A percentile compares a stretch with the other conserved stretches of the same genome.
Conservation (phyloP, 2,888 invertebrate species). For the Encarsia formosa region DNA sequence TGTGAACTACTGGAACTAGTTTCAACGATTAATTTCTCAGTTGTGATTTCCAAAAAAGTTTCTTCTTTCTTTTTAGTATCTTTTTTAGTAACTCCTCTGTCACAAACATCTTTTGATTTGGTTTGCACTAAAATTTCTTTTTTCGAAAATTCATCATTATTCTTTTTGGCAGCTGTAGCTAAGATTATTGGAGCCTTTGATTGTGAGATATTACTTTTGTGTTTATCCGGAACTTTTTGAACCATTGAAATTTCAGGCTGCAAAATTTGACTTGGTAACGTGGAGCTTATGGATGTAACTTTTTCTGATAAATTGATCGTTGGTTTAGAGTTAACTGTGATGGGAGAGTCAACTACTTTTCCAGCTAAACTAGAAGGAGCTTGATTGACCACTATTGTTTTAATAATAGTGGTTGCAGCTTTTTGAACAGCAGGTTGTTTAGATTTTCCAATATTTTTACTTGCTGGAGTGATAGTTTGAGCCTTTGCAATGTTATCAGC, state of each 20-base stretch:
- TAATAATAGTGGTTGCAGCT: neutral
- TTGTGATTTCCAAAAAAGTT: constrained; percentile 7
- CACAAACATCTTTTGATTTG: constrained; percentile 36
- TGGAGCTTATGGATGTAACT: constrained; percentile 21
- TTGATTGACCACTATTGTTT: neutral
- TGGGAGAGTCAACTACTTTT: too few relatives aligned
- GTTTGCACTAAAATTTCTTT: constrained; percentile 22
- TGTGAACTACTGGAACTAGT: constrained; percentile 7
- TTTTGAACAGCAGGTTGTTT: constrained; percentile 5
- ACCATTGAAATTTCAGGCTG: constrained; percentile 19
- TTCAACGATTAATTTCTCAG: constrained; percentile 9
- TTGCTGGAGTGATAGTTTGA: constrained; percentile 28
- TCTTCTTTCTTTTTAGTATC: constrained; percentile 44
- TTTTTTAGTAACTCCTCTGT: constrained; percentile 54
- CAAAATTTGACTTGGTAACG: constrained; percentile 26
- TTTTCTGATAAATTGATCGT: too few relatives aligned
- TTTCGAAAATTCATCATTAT: constrained; percentile 30
- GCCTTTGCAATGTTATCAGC: constrained; percentile 41
- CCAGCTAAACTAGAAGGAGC: neutral
- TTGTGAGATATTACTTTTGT: constrained; percentile 20
- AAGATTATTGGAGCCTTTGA: constrained; percentile 17
- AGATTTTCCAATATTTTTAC: constrained; percentile 3
- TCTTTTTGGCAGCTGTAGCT: constrained; percentile 35
- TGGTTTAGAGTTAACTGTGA: too few relatives aligned
- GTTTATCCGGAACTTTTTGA: constrained; percentile 17